Percentiles rank a stretch among this genome's conserved stretches.
These are phyloP conservation scores for Palythoa heliodiscus DNA, from an alignment of 92 coral and sea anemone genomes.

Conservation along the genomic window DNA sequence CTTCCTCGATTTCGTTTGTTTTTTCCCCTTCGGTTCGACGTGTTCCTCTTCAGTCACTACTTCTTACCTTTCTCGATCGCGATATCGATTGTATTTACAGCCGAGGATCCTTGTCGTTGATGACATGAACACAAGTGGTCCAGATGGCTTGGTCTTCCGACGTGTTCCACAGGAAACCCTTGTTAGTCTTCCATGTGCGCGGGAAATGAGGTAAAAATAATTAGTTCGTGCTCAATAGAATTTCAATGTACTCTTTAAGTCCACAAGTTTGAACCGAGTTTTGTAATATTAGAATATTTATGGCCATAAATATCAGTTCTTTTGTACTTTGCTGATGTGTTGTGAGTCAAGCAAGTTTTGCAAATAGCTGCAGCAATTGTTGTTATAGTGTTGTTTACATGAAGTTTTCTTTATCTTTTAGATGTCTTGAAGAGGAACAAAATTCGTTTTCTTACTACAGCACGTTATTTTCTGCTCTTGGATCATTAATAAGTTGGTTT, in stretches of 20 bases:
- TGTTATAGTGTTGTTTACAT: conserved; percentile 28
- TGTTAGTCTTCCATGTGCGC: conserved; percentile 58
- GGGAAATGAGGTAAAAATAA: conserved; percentile 15
- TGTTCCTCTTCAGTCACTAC: background rate
- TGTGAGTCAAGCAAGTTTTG: background rate
- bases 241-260: too few relatives aligned
- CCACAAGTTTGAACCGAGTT: background rate
- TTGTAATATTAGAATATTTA: background rate
- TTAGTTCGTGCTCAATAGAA: background rate
- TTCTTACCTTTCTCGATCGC: background rate
- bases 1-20: background rate
- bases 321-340: background rate
- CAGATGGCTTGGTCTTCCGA: conserved; percentile 45
- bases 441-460: conserved; percentile 21
- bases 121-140: conserved; percentile 52
- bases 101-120: conserved; percentile 77
- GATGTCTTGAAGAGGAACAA: conserved; percentile 15
- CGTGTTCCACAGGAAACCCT: conserved; percentile 55
- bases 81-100: conserved; percentile 41
- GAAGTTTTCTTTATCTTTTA: conserved; percentile 21
- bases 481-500: background rate
- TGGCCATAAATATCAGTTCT: background rate
- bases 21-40: background rate
- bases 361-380: background rate
- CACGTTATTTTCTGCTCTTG: background rate